These are phyloP conservation scores for Boulengeromyrus knoepffleri DNA, from an alignment of 2,113 vertebrate species.

Conservation along the genomic window DNA sequence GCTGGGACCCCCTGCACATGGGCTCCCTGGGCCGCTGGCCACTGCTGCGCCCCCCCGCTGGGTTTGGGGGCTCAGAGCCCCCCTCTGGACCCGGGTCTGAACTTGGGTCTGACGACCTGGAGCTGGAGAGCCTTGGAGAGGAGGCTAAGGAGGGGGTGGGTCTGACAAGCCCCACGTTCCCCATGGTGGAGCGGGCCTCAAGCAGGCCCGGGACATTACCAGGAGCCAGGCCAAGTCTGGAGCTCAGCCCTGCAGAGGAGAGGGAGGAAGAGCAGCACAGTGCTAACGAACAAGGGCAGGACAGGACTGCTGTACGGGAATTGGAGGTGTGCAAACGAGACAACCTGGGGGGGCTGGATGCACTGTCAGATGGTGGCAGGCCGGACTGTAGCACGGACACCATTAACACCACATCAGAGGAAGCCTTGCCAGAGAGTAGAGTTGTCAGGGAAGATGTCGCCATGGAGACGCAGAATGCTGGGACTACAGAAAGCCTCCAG, in stretches of 20 bases:
- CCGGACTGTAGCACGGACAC: constrained; percentile 41
- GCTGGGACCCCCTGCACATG: constrained; percentile 47
- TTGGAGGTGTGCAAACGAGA: constrained; percentile 60
- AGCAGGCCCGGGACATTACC: neutral
- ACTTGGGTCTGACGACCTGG: constrained; percentile 51
- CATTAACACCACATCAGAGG: neutral
- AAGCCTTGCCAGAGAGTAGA: neutral
- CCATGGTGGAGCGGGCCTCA: constrained; percentile 20
- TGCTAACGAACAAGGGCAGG: neutral
- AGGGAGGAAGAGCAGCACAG: neutral
- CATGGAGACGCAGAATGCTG: neutral
- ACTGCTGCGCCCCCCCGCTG: constrained; percentile 57
- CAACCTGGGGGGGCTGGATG: constrained; percentile 49
- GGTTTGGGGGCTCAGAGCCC: constrained; percentile 65
- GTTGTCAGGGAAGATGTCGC: neutral
- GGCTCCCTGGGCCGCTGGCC: constrained; percentile 63
- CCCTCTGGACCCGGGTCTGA: constrained; percentile 62
- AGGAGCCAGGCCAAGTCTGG: neutral
- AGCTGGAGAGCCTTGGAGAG: constrained; percentile 55
- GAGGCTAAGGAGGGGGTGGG: constrained; percentile 54
- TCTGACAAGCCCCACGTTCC: constrained; percentile 50
- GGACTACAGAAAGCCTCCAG: neutral
- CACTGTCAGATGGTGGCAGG: constrained; percentile 53
- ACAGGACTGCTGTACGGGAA: constrained; percentile 39
- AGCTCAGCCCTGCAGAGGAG: neutral